Percentiles rank a stretch among this genome's conserved stretches.
phyloP scores from a whole-genome alignment of 2,888 invertebrate genomes.

The Clostera curtula region DNA sequence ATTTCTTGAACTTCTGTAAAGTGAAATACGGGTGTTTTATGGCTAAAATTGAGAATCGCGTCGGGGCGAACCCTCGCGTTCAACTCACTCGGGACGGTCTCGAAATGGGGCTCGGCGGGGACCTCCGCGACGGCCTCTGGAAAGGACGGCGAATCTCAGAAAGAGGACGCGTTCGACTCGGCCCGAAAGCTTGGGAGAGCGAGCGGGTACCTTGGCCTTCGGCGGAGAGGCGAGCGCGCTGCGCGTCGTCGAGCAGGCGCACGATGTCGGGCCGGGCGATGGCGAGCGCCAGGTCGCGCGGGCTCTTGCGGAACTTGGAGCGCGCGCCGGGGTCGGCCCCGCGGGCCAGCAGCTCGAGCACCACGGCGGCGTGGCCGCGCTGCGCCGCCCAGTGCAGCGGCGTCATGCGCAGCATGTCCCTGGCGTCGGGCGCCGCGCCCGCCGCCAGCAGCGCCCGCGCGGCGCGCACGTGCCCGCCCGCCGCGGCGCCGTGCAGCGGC shows the following conservation, averaged over 20 bases:
- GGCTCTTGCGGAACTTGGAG: conserved; percentile 52
- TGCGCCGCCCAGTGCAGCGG: conserved; percentile 96
- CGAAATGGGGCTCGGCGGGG: too few species aligned
- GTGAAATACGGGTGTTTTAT: too few species aligned
- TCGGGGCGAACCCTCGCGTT: too few species aligned
- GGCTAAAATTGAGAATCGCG: too few species aligned
- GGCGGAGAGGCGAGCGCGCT: too few species aligned
- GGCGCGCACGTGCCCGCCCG: conserved; percentile 86
- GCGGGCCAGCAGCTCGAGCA: conserved; percentile 79
- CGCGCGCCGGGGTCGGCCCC: conserved; percentile 80
- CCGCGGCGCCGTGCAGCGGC: conserved; percentile 91
- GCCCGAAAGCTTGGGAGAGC: too few species aligned
- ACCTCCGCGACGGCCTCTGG: too few species aligned
- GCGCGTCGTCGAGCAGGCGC: conserved; percentile 27
- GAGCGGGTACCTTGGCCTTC: too few species aligned
- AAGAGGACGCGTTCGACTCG: too few species aligned
- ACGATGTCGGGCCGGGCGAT: conserved; percentile 16
- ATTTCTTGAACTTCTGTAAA: too few species aligned
- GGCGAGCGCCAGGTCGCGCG: conserved; percentile 34
- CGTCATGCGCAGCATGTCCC: conserved; percentile 78
- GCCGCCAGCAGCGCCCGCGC: conserved; percentile 79
- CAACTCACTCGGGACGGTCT: too few species aligned
- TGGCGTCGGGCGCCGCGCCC: conserved; percentile 42
- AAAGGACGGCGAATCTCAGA: too few species aligned
- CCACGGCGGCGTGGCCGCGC: conserved; percentile 78